Conservation (phyloP, 1,140 invertebrate genomes). For the Andrena cerasifolii region DNA sequence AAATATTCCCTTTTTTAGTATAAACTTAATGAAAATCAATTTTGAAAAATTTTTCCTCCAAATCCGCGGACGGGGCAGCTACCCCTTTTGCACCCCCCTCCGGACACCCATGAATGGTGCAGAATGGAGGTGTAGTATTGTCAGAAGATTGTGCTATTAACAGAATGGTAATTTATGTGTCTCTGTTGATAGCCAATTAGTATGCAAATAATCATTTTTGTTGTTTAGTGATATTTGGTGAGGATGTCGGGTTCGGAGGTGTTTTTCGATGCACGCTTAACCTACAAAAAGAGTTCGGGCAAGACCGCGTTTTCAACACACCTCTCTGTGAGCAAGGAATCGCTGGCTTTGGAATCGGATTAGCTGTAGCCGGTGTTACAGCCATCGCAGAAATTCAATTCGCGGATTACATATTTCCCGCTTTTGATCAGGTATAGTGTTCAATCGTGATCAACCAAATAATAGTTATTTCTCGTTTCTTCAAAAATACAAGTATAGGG, state of each 20-base stretch:
- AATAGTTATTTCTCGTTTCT: no score
- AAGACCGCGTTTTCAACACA: constrained; percentile 97
- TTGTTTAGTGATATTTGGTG: constrained; percentile 93
- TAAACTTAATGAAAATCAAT: no score
- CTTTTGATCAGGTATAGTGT: constrained; percentile 96
- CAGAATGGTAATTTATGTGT: not conserved
- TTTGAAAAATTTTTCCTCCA: no score
- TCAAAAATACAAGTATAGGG: no score
- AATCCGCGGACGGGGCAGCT: no score
- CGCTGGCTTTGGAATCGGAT: constrained; percentile 97
- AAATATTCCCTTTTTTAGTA: no score
- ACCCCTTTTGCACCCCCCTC: no score
- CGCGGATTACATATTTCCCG: constrained; percentile 99
- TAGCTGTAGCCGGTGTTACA: constrained; percentile 93
- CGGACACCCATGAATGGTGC: no score
- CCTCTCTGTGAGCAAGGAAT: constrained; percentile 99
- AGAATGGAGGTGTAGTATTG: no score
- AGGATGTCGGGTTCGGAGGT: constrained; percentile 99
- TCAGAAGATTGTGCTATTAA: no score
- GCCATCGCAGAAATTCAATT: constrained; percentile 99
- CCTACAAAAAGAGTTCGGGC: constrained; percentile 96
- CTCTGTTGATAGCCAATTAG: not conserved
- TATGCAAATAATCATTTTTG: not conserved
- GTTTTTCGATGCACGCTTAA: constrained; percentile 98
- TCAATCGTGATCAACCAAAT: no score